phyloP scores from a whole-genome alignment of 2,797 vertebrate genomes.

The Ctenopoma multispine region DNA sequence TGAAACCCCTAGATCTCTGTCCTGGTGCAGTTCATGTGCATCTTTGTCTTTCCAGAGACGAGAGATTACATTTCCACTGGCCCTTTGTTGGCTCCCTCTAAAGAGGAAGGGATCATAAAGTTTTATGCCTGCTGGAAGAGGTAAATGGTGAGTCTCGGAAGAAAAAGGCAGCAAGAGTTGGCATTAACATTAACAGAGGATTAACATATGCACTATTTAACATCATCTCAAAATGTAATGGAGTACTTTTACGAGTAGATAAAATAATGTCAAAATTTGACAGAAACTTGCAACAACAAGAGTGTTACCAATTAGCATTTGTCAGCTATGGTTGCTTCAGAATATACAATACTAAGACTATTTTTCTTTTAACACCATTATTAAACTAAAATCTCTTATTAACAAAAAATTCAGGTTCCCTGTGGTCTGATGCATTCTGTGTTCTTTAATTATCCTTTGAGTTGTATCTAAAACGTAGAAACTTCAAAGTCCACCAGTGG shows the following conservation, averaged over 20 bases:
- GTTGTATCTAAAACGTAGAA: no score
- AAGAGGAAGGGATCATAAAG: conserved; percentile 60
- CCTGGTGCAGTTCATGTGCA: conserved; percentile 14
- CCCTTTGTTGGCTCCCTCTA: conserved; percentile 18
- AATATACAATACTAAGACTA: no score
- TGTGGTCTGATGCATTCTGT: no score
- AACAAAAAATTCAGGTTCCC: no score
- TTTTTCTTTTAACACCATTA: no score
- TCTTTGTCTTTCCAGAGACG: conserved; percentile 22
- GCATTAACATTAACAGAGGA: conserved; percentile 28
- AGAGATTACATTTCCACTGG: conserved; percentile 56
- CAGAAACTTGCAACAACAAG: no score
- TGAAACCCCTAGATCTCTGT: conserved; percentile 32
- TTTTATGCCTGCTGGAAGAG: conserved; percentile 50
- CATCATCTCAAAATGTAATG: conserved; percentile 5
- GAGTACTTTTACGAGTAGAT: conserved; percentile 17
- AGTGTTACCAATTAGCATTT: no score
- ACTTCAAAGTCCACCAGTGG: no score
- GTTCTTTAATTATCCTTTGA: no score
- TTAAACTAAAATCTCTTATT: no score
- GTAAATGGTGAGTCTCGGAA: conserved; percentile 43
- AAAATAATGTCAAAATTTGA: no score
- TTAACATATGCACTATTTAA: conserved; percentile 32
- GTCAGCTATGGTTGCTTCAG: no score
- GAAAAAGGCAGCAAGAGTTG: conserved; percentile 14